Percentiles rank a stretch among this genome's conserved stretches.
phyloP scores from a whole-genome alignment of 92 coral and sea anemone genomes.

The Bergia puertoricense region DNA sequence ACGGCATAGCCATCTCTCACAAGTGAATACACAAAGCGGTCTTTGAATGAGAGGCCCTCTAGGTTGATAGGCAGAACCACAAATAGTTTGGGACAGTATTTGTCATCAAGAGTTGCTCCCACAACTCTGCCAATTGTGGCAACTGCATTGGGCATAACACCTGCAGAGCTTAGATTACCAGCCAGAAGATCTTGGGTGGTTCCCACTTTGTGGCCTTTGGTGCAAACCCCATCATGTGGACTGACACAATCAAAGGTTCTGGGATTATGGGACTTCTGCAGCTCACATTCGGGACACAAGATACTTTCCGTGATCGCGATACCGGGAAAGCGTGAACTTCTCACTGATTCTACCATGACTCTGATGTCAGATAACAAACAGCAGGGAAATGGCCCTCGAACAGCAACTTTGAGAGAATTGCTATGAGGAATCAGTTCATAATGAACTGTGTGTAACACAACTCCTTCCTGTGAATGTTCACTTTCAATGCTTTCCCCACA shows the following conservation, averaged over 20 bases:
- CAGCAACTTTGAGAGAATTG: slow-evolving; percentile 36
- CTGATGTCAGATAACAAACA: slow-evolving; percentile 41
- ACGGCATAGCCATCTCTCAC: slow-evolving; percentile 56
- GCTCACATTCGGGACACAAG: slow-evolving; percentile 54
- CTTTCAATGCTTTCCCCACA: background rate
- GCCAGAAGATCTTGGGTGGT: background rate
- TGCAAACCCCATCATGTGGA: slow-evolving; percentile 37
- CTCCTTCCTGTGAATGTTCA: background rate
- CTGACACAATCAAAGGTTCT: background rate
- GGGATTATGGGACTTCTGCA: slow-evolving; percentile 35
- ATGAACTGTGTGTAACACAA: slow-evolving; percentile 38
- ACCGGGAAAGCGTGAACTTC: slow-evolving; percentile 36
- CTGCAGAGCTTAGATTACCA: slow-evolving; percentile 11
- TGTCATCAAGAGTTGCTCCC: slow-evolving; percentile 38
- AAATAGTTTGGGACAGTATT: slow-evolving; percentile 52
- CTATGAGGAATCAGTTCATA: slow-evolving; percentile 48
- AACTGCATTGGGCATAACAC: slow-evolving; percentile 1
- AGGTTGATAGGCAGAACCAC: slow-evolving; percentile 46
- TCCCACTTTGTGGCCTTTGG: slow-evolving; percentile 42
- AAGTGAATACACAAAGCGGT: slow-evolving; percentile 44
- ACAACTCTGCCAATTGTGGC: slow-evolving; percentile 3
- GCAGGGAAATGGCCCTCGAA: slow-evolving; percentile 48
- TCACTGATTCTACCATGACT: slow-evolving; percentile 24
- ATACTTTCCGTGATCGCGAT: background rate
- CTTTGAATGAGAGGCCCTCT: slow-evolving; percentile 38